Percentiles rank a stretch among this genome's conserved stretches.
These are phyloP conservation scores for Helicoverpa zea DNA, from an alignment of 1,140 invertebrate genomes.

Conservation along the genomic window DNA sequence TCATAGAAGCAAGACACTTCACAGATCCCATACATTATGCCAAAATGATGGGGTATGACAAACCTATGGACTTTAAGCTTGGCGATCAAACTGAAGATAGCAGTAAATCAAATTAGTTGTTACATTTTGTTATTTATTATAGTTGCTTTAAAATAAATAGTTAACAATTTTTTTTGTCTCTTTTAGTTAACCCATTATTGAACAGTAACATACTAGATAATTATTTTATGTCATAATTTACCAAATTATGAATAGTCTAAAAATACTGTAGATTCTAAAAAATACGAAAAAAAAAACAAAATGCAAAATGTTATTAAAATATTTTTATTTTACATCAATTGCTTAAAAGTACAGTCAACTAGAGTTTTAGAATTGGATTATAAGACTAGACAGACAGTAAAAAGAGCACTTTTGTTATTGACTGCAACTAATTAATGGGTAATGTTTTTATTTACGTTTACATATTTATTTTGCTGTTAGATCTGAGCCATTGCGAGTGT, in stretches of 20 bases:
- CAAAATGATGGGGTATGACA: constrained; percentile 96
- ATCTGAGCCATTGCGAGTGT: no score
- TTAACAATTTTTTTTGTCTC: neutral
- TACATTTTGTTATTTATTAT: constrained; percentile 47
- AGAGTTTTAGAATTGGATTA: constrained; percentile 8
- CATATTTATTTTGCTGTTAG: no score
- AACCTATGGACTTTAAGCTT: constrained; percentile 94
- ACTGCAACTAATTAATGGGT: no score
- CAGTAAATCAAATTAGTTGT: constrained; percentile 60
- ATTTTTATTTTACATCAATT: constrained; percentile 32
- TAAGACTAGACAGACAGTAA: constrained; percentile 29
- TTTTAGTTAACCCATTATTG: neutral
- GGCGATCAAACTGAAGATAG: constrained; percentile 66
- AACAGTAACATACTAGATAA: neutral
- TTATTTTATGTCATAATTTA: neutral
- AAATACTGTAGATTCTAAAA: neutral
- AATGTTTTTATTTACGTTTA: no score
- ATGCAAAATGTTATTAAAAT: constrained; percentile 31
- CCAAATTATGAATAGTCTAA: no score
- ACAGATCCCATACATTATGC: constrained; percentile 91
- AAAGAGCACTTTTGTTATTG: neutral
- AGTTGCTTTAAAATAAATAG: constrained; percentile 16
- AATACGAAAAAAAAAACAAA: neutral
- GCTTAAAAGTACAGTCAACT: constrained; percentile 34
- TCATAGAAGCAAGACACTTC: constrained; percentile 92